These are phyloP conservation scores for Thermophis baileyi DNA, from an alignment of 2,113 vertebrate species.

Conservation along the genomic window DNA sequence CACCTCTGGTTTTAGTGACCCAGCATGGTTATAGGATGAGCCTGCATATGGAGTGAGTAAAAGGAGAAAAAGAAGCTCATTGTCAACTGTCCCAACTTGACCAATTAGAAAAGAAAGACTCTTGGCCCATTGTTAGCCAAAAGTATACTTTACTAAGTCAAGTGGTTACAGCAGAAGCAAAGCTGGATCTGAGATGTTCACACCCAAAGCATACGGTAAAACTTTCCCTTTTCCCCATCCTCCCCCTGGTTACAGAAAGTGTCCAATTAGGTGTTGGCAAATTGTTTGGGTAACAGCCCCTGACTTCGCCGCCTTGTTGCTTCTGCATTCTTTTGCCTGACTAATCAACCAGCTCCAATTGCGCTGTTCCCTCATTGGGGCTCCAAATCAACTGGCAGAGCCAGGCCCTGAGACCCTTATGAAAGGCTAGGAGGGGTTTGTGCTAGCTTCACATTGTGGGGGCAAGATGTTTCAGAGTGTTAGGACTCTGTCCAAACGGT, in stretches of 20 bases:
- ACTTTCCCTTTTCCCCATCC: neutral
- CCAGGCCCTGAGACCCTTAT: neutral
- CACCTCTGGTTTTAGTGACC: neutral
- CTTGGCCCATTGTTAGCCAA: too few species aligned
- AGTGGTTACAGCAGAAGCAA: too few species aligned
- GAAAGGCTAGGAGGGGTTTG: neutral
- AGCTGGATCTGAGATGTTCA: too few species aligned
- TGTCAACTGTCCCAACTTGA: too few species aligned
- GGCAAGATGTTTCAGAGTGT: neutral
- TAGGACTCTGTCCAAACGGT: too few species aligned
- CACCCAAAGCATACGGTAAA: too few species aligned
- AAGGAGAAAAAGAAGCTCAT: neutral
- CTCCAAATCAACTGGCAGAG: neutral
- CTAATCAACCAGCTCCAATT: neutral
- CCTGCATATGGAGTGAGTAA: neutral
- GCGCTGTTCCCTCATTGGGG: neutral
- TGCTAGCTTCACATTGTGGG: neutral
- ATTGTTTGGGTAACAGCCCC: neutral
- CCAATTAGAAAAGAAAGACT: too few species aligned
- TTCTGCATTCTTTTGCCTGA: neutral
- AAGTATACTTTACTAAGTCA: too few species aligned
- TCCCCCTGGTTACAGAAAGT: neutral
- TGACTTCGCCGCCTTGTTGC: neutral
- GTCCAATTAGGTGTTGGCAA: neutral
- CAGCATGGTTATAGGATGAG: too few species aligned